These are phyloP conservation scores for Oscheius sp. DNA, from an alignment of 2,888 invertebrate species.

Conservation along the genomic window DNA sequence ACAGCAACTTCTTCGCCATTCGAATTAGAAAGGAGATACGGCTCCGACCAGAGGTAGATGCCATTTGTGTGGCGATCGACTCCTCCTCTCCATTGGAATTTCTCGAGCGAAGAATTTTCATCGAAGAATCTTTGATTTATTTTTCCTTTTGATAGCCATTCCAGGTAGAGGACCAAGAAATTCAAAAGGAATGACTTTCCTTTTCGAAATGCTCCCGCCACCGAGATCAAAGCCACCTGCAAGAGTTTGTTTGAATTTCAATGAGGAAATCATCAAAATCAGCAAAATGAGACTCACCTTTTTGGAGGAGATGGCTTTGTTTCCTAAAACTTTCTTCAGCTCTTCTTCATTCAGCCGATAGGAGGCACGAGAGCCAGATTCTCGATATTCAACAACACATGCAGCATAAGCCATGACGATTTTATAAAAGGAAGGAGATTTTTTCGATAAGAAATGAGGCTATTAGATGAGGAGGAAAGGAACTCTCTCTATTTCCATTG, in stretches of 20 bases:
- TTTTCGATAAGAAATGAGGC: too few relatives aligned
- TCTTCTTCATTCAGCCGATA: constrained; percentile 3
- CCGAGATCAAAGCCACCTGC: constrained; percentile 88
- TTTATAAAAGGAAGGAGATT: too few relatives aligned
- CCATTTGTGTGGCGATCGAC: constrained; percentile 75
- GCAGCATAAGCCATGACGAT: too few relatives aligned
- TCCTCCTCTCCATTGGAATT: constrained; percentile 61
- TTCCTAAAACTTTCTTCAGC: constrained; percentile 3
- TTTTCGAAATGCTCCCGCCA: constrained; percentile 74
- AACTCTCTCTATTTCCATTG: too few relatives aligned
- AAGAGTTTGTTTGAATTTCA: too few relatives aligned
- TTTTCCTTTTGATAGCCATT: constrained; percentile 76
- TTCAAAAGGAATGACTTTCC: constrained; percentile 76
- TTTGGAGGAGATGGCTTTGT: constrained; percentile 38
- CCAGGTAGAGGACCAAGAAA: constrained; percentile 92
- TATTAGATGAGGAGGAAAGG: too few relatives aligned
- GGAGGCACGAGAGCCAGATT: background rate
- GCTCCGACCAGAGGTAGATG: constrained; percentile 93
- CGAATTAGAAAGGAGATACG: constrained; percentile 77
- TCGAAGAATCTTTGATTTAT: constrained; percentile 52
- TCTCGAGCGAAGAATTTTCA: constrained; percentile 41
- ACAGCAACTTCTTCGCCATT: constrained; percentile 74
- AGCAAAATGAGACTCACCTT: constrained; percentile 37
- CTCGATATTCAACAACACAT: background rate
- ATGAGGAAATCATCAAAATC: too few relatives aligned